Evolutionary conservation across 2,888 invertebrate genomes (phyloP).

Genomic region (Hypolimnas misippus): DNA sequence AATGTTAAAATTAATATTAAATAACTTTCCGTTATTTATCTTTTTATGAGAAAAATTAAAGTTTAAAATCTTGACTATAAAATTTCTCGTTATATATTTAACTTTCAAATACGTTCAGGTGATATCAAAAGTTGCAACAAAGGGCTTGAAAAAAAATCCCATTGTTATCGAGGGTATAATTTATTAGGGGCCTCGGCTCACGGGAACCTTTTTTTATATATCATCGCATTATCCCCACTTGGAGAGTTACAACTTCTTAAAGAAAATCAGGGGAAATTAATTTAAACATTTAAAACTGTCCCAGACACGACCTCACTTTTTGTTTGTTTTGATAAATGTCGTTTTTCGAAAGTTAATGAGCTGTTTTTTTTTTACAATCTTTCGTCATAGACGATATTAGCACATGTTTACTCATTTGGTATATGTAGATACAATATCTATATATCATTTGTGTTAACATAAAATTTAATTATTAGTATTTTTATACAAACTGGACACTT

Average conservation of each 20-base stretch:
- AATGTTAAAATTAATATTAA: too few relatives aligned
- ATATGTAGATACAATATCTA: too few relatives aligned
- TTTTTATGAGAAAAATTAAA: too few relatives aligned
- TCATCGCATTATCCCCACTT: conserved; percentile 84
- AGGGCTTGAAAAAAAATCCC: conserved; percentile 81
- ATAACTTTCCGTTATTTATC: too few relatives aligned
- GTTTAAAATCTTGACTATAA: conserved; percentile 10
- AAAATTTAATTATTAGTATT: too few relatives aligned
- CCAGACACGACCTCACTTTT: conserved; percentile 73
- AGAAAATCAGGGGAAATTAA: conserved; percentile 83
- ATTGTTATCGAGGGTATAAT: conserved; percentile 85
- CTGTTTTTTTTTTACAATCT: conserved; percentile 35
- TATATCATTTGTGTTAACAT: too few relatives aligned
- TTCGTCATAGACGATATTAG: not conserved
- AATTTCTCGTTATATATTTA: conserved; percentile 43
- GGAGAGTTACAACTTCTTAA: conserved; percentile 84
- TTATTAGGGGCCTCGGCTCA: conserved; percentile 80
- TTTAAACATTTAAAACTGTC: conserved; percentile 82
- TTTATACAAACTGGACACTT: too few relatives aligned
- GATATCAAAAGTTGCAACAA: conserved; percentile 84
- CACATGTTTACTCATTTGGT: too few relatives aligned
- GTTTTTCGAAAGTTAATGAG: conserved; percentile 42
- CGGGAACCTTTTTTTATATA: conserved; percentile 84
- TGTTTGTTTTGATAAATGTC: conserved; percentile 72
- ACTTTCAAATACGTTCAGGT: conserved; percentile 70